Evolutionary conservation across 2,797 vertebrate genomes (phyloP).

Genomic region (Myoxocephalus aenaeus): DNA sequence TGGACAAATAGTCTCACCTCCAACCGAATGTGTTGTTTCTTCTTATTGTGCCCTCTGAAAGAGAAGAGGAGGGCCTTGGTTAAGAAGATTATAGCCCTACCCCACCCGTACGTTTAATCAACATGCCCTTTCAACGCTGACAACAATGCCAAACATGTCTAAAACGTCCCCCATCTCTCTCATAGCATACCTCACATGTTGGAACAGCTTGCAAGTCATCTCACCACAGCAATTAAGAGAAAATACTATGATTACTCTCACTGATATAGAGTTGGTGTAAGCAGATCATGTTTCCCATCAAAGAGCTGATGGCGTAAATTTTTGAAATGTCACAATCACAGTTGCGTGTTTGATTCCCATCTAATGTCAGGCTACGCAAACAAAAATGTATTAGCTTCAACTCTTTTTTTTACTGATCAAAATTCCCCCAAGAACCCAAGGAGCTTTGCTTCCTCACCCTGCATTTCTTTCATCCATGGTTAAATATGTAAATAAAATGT

Average conservation of each 20-base stretch:
- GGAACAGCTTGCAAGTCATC: slow-evolving; percentile 66
- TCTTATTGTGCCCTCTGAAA: slow-evolving; percentile 83
- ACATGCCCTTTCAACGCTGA: slow-evolving; percentile 84
- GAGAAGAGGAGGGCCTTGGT: slow-evolving; percentile 82
- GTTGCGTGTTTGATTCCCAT: slow-evolving; percentile 49
- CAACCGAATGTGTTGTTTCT: slow-evolving; percentile 85
- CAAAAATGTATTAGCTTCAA: slow-evolving; percentile 84
- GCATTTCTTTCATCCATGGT: slow-evolving; percentile 97
- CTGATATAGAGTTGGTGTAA: slow-evolving; percentile 25
- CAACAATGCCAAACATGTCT: slow-evolving; percentile 84
- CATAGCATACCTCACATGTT: slow-evolving; percentile 81
- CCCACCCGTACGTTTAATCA: slow-evolving; percentile 87
- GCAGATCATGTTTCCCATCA: slow-evolving; percentile 36
- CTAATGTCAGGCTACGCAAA: slow-evolving; percentile 76
- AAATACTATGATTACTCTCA: slow-evolving; percentile 39
- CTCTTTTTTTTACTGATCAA: slow-evolving; percentile 93
- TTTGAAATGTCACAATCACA: slow-evolving; percentile 61
- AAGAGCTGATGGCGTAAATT: slow-evolving; percentile 39
- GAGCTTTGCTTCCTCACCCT: slow-evolving; percentile 90
- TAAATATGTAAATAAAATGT: slow-evolving; percentile 99
- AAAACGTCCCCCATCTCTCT: slow-evolving; percentile 73
- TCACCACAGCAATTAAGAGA: slow-evolving; percentile 61
- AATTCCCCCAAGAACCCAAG: slow-evolving; percentile 90
- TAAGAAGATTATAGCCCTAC: slow-evolving; percentile 87
- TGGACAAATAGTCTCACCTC: slow-evolving; percentile 84